Conservation (phyloP, 2,113 vertebrate genomes). For the Gnathonemus longibarbis region DNA sequence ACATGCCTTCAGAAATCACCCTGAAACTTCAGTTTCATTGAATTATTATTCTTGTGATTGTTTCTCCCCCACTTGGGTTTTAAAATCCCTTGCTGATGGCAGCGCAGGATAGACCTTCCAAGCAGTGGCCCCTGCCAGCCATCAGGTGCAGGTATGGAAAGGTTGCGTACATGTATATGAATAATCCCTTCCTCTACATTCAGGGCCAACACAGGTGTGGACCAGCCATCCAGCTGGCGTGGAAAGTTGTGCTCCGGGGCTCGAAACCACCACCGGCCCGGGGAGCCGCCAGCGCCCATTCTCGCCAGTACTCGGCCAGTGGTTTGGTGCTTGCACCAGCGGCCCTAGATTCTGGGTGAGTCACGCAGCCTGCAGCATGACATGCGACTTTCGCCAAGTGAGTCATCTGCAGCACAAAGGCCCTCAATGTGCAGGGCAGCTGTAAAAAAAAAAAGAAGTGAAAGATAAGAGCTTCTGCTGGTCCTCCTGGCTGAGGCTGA, state of each 20-base stretch:
- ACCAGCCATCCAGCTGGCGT: neutral
- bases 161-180: neutral
- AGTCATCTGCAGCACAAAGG: conserved; percentile 53
- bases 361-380: conserved; percentile 56
- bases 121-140: neutral
- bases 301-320: conserved; percentile 27
- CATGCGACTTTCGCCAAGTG: conserved; percentile 53
- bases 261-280: conserved; percentile 3
- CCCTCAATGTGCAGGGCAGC: conserved; percentile 29
- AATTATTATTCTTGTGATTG: neutral
- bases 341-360: conserved; percentile 45
- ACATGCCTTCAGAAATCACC: neutral
- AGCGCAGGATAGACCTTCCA: neutral
- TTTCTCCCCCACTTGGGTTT: neutral
- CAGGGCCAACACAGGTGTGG: neutral
- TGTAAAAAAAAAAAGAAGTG: conserved; percentile 33
- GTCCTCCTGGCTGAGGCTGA: neutral
- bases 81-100: neutral
- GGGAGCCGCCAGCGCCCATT: conserved; percentile 21
- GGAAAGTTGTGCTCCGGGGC: neutral
- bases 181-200: conserved; percentile 8
- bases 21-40: neutral
- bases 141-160: neutral
- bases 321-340: conserved; percentile 38
- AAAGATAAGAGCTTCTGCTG: conserved; percentile 6